phyloP scores from a whole-genome alignment of 2,113 vertebrate genomes.

The human (Homo sapiens) region GRCh38 chr9:70602001-70602500 shows the following conservation, averaged over 20 bases:
- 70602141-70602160: not conserved
- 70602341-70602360: not conserved
- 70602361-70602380: not conserved
- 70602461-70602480: not conserved
- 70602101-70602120: not conserved
- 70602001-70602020: not conserved
- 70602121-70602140: not conserved
- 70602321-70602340: not conserved
- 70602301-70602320: not conserved
- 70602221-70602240: not conserved
- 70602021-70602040: not conserved
- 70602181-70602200: not conserved
- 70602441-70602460: not conserved
- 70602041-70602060: not conserved
- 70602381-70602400: not conserved
- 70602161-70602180: not conserved
- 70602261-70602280: not conserved
- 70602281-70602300: not conserved
- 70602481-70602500: not conserved
- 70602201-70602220: not conserved
- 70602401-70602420: not conserved
- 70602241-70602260: not conserved
- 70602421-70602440: not conserved
- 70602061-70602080: not conserved
- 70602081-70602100: not conserved